Conservation (phyloP, 2,888 invertebrate species). For the Leptinotarsa juncta region DNA sequence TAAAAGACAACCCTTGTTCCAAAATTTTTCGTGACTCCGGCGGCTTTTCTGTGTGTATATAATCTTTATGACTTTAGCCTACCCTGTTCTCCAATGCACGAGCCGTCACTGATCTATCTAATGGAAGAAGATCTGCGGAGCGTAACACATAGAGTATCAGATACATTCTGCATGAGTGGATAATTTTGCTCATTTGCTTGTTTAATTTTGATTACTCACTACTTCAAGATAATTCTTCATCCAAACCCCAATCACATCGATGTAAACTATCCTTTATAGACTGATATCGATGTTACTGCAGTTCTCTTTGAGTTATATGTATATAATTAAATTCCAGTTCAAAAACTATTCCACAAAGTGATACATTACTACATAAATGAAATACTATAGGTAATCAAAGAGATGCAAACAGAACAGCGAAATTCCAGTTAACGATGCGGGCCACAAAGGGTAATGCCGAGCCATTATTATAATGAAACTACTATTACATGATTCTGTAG, state of each 20-base stretch:
- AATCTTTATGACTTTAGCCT: no score
- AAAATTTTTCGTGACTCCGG: no score
- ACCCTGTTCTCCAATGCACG: no score
- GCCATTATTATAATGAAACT: background rate
- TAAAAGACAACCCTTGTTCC: no score
- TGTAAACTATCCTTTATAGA: background rate
- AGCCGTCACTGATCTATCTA: no score
- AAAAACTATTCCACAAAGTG: slow-evolving; percentile 5
- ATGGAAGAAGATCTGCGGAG: no score
- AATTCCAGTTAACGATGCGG: background rate
- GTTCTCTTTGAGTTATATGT: background rate
- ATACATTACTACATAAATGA: background rate
- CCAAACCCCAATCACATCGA: background rate
- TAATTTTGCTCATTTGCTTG: no score
- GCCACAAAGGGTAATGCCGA: background rate
- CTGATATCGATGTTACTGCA: no score
- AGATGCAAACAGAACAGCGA: background rate
- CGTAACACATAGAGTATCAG: no score
- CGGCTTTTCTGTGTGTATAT: no score
- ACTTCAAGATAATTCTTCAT: background rate
- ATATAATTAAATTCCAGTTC: background rate
- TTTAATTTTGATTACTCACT: no score
- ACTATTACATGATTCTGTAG: background rate
- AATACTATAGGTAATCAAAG: slow-evolving; percentile 10
- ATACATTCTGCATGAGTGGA: no score